Evolutionary conservation across 2,888 invertebrate species (phyloP).

Genomic region (Agonopterix subpropinquella): DNA sequence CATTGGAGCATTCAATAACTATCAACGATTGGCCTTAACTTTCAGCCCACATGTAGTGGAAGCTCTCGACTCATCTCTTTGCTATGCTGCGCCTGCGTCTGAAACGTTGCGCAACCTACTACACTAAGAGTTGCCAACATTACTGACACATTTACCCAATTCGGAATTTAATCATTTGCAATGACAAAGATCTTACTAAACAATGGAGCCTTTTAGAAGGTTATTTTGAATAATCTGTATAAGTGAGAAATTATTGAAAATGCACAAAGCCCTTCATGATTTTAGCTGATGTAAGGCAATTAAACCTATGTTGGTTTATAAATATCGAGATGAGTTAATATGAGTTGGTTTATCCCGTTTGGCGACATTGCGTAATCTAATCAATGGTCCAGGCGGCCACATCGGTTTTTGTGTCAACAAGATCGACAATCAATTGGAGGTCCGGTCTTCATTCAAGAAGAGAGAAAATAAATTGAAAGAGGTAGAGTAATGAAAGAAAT

Average conservation of each 20-base stretch:
- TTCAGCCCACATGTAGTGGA: slow-evolving; percentile 52
- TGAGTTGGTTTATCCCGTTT: too few relatives aligned
- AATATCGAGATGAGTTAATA: too few relatives aligned
- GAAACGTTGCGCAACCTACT: slow-evolving; percentile 53
- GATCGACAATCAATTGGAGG: slow-evolving; percentile 61
- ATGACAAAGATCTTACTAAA: slow-evolving; percentile 41
- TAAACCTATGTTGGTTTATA: too few relatives aligned
- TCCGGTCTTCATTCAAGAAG: slow-evolving; percentile 47
- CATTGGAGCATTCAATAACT: slow-evolving; percentile 52
- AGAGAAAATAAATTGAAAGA: slow-evolving; percentile 37
- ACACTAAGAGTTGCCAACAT: slow-evolving; percentile 31
- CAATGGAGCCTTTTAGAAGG: slow-evolving; percentile 44
- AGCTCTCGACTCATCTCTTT: slow-evolving; percentile 47
- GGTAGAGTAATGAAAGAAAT: slow-evolving; percentile 38
- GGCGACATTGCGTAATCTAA: slow-evolving; percentile 69
- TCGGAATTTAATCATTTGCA: slow-evolving; percentile 54
- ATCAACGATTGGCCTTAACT: slow-evolving; percentile 59
- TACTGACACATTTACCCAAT: slow-evolving; percentile 62
- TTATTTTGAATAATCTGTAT: not conserved
- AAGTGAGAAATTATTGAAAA: too few relatives aligned
- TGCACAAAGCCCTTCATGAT: too few relatives aligned
- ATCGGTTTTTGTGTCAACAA: slow-evolving; percentile 39
- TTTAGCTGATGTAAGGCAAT: too few relatives aligned
- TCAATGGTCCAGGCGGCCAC: slow-evolving; percentile 62
- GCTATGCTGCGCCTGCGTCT: slow-evolving; percentile 40